Conservation (phyloP, 1,140 invertebrate genomes). For the Copidosoma floridanum region DNA sequence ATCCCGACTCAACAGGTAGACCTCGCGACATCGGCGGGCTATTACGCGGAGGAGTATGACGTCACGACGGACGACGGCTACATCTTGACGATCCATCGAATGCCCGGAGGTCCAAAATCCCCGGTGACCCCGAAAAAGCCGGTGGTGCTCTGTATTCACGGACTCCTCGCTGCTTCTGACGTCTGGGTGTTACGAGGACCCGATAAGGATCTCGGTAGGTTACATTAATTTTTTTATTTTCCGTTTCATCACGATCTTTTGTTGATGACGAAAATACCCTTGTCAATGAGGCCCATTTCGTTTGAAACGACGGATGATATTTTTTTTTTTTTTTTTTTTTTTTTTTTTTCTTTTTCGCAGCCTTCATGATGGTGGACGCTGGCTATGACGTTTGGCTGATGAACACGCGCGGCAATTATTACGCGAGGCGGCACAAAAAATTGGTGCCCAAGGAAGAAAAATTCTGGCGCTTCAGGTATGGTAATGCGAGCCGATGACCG, state of each 20-base stretch:
- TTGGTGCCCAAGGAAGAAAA: constrained; percentile 52
- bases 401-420: constrained; percentile 67
- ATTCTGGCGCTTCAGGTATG: constrained; percentile 61
- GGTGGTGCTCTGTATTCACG: constrained; percentile 60
- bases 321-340: background rate
- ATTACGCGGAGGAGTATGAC: constrained; percentile 59
- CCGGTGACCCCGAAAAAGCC: constrained; percentile 33
- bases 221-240: background rate
- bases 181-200: constrained; percentile 59
- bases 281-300: too few relatives aligned
- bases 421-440: constrained; percentile 58
- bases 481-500: background rate
- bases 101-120: constrained; percentile 52
- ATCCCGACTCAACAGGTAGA: too few relatives aligned
- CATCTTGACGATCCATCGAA: constrained; percentile 61
- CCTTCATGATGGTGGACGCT: constrained; percentile 61
- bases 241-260: too few relatives aligned
- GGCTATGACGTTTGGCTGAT: constrained; percentile 73
- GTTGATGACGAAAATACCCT: too few relatives aligned
- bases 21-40: constrained; percentile 58
- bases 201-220: constrained; percentile 53
- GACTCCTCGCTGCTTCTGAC: constrained; percentile 57
- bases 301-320: background rate
- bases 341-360: constrained; percentile 43
- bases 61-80: constrained; percentile 65